Conservation (phyloP, 2,113 vertebrate species). For the Silurus glanis region DNA sequence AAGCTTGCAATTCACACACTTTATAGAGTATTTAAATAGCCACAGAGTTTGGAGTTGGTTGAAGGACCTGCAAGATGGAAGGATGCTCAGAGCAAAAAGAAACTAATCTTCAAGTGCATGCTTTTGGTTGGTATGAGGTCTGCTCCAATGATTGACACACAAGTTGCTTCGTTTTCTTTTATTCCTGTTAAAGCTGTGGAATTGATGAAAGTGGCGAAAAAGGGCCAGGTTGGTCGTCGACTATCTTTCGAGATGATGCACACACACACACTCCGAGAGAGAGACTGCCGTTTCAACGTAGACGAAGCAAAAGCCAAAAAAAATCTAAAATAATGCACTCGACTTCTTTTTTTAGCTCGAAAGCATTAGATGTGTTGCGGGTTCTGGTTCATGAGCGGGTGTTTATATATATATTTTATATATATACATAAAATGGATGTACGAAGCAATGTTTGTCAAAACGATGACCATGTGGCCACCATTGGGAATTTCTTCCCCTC, state of each 20-base stretch:
- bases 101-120: too few relatives aligned
- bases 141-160: background rate
- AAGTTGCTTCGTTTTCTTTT: background rate
- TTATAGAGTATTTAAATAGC: background rate
- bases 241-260: too few relatives aligned
- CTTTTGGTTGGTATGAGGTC: background rate
- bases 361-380: background rate
- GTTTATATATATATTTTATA: too few relatives aligned
- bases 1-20: background rate
- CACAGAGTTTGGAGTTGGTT: too few relatives aligned
- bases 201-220: too few relatives aligned
- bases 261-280: too few relatives aligned
- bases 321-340: too few relatives aligned
- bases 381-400: background rate
- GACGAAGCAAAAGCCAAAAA: too few relatives aligned
- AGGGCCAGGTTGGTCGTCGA: too few relatives aligned
- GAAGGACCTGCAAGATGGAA: background rate
- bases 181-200: background rate
- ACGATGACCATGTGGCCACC: background rate
- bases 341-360: too few relatives aligned
- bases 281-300: too few relatives aligned
- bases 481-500: background rate
- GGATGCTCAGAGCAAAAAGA: background rate
- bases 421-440: background rate
- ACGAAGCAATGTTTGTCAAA: background rate